These are phyloP conservation scores for Lymantria dispar DNA, from an alignment of 2,888 invertebrate genomes.

Conservation along the genomic window DNA sequence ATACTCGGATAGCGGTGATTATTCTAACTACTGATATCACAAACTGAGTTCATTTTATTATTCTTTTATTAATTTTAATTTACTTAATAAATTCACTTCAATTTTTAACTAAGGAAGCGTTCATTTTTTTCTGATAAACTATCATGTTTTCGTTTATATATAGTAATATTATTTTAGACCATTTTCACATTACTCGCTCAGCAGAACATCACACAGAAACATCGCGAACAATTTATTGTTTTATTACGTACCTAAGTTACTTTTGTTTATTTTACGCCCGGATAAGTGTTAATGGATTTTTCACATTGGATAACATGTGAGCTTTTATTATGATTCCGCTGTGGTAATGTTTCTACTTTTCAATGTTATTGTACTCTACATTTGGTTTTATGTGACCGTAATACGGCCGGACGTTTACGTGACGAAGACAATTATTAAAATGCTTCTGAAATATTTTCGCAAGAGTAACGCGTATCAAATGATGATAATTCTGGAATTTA, in stretches of 20 bases:
- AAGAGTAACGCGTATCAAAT: constrained; percentile 23
- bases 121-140: constrained; percentile 14
- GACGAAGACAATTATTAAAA: constrained; percentile 57
- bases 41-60: too few relatives aligned
- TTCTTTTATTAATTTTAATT: too few relatives aligned
- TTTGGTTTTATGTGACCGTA: constrained; percentile 55
- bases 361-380: constrained; percentile 60
- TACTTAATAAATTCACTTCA: constrained; percentile 2
- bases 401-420: constrained; percentile 60
- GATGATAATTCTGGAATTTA: constrained; percentile 18
- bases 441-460: constrained; percentile 15
- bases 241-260: constrained; percentile 46
- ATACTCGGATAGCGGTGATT: not conserved
- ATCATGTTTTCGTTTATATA: constrained; percentile 45
- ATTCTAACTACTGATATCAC: too few relatives aligned
- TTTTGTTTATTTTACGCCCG: constrained; percentile 57
- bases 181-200: constrained; percentile 24
- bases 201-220: constrained; percentile 42
- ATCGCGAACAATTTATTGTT: constrained; percentile 51
- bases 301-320: constrained; percentile 50
- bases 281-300: constrained; percentile 68
- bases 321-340: constrained; percentile 66
- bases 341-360: constrained; percentile 59
- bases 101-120: constrained; percentile 8
- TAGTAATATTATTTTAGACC: constrained; percentile 48